A percentile compares a stretch with the other conserved stretches of the same genome.
phyloP scores from a whole-genome alignment of 2,888 invertebrate species.

The Chalcosyrphus nemorum region DNA sequence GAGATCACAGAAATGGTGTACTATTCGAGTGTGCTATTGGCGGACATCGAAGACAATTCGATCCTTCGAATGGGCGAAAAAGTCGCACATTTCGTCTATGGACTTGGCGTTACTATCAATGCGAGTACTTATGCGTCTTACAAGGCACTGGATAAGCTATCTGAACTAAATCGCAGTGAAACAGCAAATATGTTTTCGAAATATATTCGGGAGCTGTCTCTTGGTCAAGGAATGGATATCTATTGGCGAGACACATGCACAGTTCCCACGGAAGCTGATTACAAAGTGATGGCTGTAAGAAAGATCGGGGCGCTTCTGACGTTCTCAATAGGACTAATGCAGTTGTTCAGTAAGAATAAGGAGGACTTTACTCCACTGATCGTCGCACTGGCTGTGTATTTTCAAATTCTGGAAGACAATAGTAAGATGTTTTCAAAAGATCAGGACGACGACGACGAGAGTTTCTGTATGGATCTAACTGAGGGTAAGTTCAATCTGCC shows the following conservation, averaged over 20 bases:
- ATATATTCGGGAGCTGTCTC: conserved; percentile 96
- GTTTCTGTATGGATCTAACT: conserved; percentile 93
- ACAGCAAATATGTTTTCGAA: too few species aligned
- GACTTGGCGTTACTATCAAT: too few species aligned
- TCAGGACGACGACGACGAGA: conserved; percentile 91
- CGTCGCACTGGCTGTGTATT: conserved; percentile 94
- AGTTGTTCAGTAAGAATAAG: conserved; percentile 94
- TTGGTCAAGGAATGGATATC: conserved; percentile 99
- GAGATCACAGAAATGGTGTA: too few species aligned
- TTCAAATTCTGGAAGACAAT: conserved; percentile 98
- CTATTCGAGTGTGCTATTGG: too few species aligned
- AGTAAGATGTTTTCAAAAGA: conserved; percentile 92
- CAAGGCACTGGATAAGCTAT: too few species aligned
- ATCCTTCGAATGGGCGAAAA: too few species aligned
- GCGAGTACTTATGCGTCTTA: too few species aligned
- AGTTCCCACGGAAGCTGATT: conserved; percentile 96
- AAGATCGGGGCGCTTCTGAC: conserved; percentile 98
- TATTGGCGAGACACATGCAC: conserved; percentile 98
- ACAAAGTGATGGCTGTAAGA: conserved; percentile 95
- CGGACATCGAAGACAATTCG: too few species aligned
- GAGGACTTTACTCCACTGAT: conserved; percentile 92
- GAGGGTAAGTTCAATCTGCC: conserved; percentile 99
- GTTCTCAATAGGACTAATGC: conserved; percentile 96
- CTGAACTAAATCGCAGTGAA: too few species aligned
- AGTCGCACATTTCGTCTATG: conserved; percentile 89